These are phyloP conservation scores for Helostoma temminkii DNA, from an alignment of 2,797 vertebrate genomes.

Conservation along the genomic window DNA sequence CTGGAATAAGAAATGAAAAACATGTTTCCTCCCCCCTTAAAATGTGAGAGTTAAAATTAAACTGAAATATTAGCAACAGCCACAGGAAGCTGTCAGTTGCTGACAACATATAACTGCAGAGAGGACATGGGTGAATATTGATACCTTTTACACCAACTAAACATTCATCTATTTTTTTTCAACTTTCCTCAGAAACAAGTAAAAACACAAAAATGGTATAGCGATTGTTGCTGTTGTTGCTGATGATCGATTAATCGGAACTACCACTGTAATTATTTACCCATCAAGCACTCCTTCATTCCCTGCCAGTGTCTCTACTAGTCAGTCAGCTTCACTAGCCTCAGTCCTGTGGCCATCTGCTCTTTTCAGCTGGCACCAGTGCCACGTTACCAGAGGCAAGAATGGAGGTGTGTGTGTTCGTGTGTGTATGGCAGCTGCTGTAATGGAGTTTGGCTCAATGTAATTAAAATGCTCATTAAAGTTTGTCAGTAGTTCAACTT, in stretches of 20 bases:
- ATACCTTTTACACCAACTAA: neutral
- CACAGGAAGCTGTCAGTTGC: neutral
- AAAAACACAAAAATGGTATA: neutral
- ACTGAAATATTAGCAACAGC: neutral
- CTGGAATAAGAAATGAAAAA: neutral
- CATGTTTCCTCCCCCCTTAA: neutral
- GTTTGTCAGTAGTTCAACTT: slow-evolving; percentile 47
- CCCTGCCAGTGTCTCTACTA: slow-evolving; percentile 46
- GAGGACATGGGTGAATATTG: neutral
- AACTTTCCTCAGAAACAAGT: neutral
- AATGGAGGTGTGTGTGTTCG: slow-evolving; percentile 26
- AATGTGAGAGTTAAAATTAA: neutral
- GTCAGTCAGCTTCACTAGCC: slow-evolving; percentile 38
- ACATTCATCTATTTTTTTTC: neutral
- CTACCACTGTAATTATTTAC: slow-evolving; percentile 49
- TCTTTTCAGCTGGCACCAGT: slow-evolving; percentile 51
- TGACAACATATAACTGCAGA: neutral
- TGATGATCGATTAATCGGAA: neutral
- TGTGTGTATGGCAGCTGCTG: slow-evolving; percentile 3
- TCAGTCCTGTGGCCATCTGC: slow-evolving; percentile 65
- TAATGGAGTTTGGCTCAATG: slow-evolving; percentile 25
- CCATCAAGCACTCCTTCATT: slow-evolving; percentile 16
- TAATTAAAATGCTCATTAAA: slow-evolving; percentile 59
- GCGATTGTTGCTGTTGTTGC: neutral
- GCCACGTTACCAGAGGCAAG: slow-evolving; percentile 22